phyloP scores from a whole-genome alignment of 1,140 invertebrate species.

The Stratiolaelaps scimitus region DNA sequence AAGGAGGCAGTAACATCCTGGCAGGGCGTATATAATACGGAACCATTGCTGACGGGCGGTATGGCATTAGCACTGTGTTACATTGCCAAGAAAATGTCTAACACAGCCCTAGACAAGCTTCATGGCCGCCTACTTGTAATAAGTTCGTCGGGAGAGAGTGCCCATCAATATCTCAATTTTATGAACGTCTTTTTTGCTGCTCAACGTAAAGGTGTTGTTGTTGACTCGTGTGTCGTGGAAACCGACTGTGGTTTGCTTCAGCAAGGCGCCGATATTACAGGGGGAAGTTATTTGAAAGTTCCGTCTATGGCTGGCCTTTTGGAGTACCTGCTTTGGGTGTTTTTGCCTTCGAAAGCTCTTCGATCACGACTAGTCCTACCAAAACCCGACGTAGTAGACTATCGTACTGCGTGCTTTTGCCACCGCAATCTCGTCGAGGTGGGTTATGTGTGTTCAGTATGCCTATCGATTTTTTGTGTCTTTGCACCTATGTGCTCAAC shows the following conservation, averaged over 20 bases:
- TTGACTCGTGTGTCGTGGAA: constrained; percentile 86
- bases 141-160: constrained; percentile 74
- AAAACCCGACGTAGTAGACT: constrained; percentile 78
- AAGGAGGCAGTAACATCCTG: constrained; percentile 8
- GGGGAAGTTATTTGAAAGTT: constrained; percentile 60
- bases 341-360: constrained; percentile 65
- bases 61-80: constrained; percentile 76
- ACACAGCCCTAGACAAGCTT: constrained; percentile 16
- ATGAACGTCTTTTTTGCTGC: constrained; percentile 97
- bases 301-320: constrained; percentile 50
- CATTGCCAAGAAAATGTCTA: constrained; percentile 46
- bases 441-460: constrained; percentile 94
- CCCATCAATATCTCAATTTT: constrained; percentile 92
- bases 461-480: constrained; percentile 91
- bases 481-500: constrained; percentile 94
- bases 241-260: constrained; percentile 63
- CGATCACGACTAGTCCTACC: constrained; percentile 73
- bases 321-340: constrained; percentile 91
- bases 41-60: constrained; percentile 62
- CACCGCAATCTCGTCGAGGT: constrained; percentile 90
- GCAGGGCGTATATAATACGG: constrained; percentile 10
- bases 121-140: constrained; percentile 62
- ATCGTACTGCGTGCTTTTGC: constrained; percentile 92
- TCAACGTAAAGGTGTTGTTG: constrained; percentile 63
- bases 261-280: constrained; percentile 81